Percentiles rank a stretch among this genome's conserved stretches.
Evolutionary conservation across 2,113 vertebrate species (phyloP).

Genomic region (Falcunculus frontatus): DNA sequence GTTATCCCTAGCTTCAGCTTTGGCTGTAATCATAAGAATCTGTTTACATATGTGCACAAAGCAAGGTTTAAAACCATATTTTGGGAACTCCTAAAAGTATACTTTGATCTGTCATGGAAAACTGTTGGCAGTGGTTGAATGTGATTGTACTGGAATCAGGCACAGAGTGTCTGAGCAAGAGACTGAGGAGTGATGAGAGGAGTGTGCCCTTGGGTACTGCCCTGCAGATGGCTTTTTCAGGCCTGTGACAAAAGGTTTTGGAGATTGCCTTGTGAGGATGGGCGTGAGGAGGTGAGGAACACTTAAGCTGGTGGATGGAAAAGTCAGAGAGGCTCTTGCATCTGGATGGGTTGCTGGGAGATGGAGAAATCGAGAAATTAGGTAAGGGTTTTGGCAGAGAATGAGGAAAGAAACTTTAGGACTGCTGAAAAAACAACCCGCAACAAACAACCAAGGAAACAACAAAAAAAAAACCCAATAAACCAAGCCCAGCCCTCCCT

Average conservation of each 20-base stretch:
- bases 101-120: not conserved
- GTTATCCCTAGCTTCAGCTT: not conserved
- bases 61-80: not conserved
- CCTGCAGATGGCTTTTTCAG: not conserved
- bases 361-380: not conserved
- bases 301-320: not conserved
- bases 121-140: not conserved
- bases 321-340: not conserved
- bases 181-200: not conserved
- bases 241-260: not conserved
- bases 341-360: not conserved
- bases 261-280: not conserved
- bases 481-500: not conserved
- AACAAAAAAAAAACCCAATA: not conserved
- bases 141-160: not conserved
- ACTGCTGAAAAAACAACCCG: fast-evolving
- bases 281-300: not conserved
- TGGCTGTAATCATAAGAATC: not conserved
- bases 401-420: not conserved
- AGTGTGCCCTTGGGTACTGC: not conserved
- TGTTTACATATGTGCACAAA: not conserved
- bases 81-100: not conserved
- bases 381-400: not conserved
- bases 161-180: not conserved
- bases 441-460: not conserved